phyloP scores from a whole-genome alignment of 2,797 vertebrate species.

The Taenioides sp. region DNA sequence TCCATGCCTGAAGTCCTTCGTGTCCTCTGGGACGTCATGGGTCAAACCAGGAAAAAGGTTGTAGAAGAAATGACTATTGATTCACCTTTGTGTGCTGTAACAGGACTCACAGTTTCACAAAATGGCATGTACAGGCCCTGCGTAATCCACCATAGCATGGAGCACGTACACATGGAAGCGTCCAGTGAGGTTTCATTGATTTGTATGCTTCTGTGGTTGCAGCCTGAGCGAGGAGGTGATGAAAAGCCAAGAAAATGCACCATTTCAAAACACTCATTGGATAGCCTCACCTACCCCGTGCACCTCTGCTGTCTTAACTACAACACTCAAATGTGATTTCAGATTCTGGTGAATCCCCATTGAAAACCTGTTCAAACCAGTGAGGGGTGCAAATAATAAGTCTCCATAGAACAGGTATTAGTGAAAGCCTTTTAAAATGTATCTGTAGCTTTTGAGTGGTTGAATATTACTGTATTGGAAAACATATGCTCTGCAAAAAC shows the following conservation, averaged over 20 bases:
- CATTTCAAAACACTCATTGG: constrained; percentile 8
- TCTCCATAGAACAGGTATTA: background rate
- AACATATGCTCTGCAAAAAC: background rate
- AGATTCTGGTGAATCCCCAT: constrained; percentile 2
- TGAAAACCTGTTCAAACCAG: constrained; percentile 5
- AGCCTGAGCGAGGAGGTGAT: constrained; percentile 24
- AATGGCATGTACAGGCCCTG: background rate
- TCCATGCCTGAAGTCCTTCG: constrained; percentile 24
- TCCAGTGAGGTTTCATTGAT: constrained; percentile 26
- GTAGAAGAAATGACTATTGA: constrained; percentile 52
- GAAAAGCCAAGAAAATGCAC: constrained; percentile 25
- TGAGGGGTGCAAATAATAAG: background rate
- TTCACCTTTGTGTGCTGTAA: constrained; percentile 21
- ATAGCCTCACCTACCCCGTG: constrained; percentile 10
- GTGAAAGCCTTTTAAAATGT: background rate
- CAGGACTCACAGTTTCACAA: background rate
- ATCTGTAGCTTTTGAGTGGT: background rate
- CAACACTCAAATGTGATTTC: background rate
- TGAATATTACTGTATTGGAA: background rate
- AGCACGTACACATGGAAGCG: background rate
- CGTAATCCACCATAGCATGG: background rate
- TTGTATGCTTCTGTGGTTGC: constrained; percentile 13
- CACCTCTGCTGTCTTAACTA: background rate
- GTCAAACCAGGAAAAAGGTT: constrained; percentile 24
- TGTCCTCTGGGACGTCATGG: constrained; percentile 29